Conservation (phyloP, 2,113 vertebrate genomes). For the Thamnaconus septentrionalis region DNA sequence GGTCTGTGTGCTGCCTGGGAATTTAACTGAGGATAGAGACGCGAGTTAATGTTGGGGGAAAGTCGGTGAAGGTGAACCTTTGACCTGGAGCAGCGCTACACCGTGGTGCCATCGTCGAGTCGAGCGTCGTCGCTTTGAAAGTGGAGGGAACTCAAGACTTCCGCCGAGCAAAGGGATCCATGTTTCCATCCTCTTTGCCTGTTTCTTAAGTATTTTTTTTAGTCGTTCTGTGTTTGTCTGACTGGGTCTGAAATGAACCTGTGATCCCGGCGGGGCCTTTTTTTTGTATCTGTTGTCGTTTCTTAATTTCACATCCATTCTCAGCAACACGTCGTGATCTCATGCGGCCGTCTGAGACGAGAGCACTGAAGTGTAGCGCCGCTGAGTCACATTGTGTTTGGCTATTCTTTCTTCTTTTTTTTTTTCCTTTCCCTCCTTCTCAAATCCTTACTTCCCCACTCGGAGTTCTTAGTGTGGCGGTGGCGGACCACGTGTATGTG, state of each 20-base stretch:
- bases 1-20: too few relatives aligned
- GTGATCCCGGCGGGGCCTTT: slow-evolving; percentile 26
- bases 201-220: slow-evolving; percentile 47
- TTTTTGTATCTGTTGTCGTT: too few relatives aligned
- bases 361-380: slow-evolving; percentile 5
- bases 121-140: slow-evolving; percentile 44
- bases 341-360: slow-evolving; percentile 50
- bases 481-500: slow-evolving; percentile 70
- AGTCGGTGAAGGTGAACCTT: not conserved
- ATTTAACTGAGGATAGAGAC: not conserved
- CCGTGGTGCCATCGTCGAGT: slow-evolving; percentile 30
- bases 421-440: not conserved
- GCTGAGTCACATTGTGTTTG: not conserved
- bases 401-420: not conserved
- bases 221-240: slow-evolving; percentile 21
- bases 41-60: slow-evolving; percentile 8
- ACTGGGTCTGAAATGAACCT: slow-evolving; percentile 31
- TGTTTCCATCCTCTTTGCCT: not conserved
- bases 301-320: too few relatives aligned
- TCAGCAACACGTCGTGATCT: slow-evolving; percentile 11
- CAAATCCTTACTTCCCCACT: slow-evolving; percentile 50
- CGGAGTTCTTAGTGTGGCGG: slow-evolving; percentile 57
- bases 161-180: not conserved
- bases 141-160: slow-evolving; percentile 42
- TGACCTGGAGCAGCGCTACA: not conserved